Evolutionary conservation across 1,140 invertebrate species (phyloP).

Genomic region (Sitobion miscanthi): DNA sequence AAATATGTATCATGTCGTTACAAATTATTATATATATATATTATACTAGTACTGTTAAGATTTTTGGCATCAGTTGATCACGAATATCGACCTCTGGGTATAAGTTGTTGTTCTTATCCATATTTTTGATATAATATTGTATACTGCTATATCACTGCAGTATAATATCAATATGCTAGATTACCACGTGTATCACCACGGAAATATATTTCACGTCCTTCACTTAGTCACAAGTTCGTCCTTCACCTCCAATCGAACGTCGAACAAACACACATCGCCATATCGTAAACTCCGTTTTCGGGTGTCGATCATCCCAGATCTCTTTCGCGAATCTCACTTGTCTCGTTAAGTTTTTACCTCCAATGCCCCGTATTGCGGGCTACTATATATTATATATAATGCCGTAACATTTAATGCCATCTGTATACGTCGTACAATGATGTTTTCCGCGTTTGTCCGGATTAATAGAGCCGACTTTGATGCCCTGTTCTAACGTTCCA

Average conservation of each 20-base stretch:
- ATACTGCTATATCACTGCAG: too few species aligned
- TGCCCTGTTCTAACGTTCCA: background rate
- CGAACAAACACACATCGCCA: too few species aligned
- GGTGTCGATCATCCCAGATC: too few species aligned
- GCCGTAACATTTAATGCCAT: background rate
- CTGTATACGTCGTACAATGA: background rate
- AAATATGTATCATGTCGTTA: background rate
- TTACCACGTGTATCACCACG: too few species aligned
- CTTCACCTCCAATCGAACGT: background rate
- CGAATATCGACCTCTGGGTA: too few species aligned
- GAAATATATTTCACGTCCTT: background rate
- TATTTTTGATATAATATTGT: background rate
- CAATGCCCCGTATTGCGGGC: background rate
- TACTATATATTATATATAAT: background rate
- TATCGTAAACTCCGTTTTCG: too few species aligned
- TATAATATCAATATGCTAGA: too few species aligned
- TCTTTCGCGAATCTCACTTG: background rate
- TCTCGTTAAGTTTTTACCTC: background rate
- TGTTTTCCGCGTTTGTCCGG: background rate
- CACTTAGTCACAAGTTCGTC: background rate
- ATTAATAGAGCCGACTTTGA: background rate
- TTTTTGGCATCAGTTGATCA: too few species aligned
- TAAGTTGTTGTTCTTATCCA: background rate
- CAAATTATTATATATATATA: too few species aligned
- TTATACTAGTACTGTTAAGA: too few species aligned